Percentiles rank a stretch among this genome's conserved stretches.
phyloP scores from a whole-genome alignment of 2,888 invertebrate species.

The Eretmocerus hayati region DNA sequence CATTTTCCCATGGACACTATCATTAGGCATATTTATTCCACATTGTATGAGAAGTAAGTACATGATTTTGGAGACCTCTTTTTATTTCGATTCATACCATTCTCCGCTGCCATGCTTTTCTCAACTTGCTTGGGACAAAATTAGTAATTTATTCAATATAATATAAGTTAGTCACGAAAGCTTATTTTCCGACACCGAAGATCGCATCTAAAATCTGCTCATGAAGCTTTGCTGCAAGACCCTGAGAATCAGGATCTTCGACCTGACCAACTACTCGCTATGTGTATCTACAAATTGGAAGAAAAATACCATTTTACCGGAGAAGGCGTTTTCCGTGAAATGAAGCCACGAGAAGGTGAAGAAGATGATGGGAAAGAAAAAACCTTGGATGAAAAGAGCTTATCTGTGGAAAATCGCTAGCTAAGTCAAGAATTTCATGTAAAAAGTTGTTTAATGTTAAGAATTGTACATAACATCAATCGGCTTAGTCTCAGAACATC shows the following conservation, averaged over 20 bases:
- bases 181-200: slow-evolving; percentile 36
- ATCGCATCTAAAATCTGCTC: slow-evolving; percentile 34
- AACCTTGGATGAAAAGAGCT: too few species aligned
- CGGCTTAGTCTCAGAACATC: too few species aligned
- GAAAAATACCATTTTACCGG: slow-evolving; percentile 67
- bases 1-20: slow-evolving; percentile 54
- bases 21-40: slow-evolving; percentile 54
- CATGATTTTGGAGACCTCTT: too few species aligned
- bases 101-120: background rate
- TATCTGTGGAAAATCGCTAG: too few species aligned
- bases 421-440: too few species aligned
- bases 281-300: slow-evolving; percentile 67
- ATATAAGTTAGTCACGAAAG: background rate
- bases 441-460: too few species aligned
- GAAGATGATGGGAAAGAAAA: background rate
- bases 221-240: slow-evolving; percentile 26
- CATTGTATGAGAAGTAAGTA: slow-evolving; percentile 63
- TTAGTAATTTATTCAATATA: background rate
- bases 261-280: slow-evolving; percentile 52
- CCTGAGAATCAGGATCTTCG: slow-evolving; percentile 23
- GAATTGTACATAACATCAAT: too few species aligned
- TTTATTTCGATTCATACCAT: too few species aligned
- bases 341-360: background rate
- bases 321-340: slow-evolving; percentile 52
- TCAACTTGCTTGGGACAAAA: background rate